Conservation (phyloP, 2,797 vertebrate species). For the Smutsia temminckii region DNA sequence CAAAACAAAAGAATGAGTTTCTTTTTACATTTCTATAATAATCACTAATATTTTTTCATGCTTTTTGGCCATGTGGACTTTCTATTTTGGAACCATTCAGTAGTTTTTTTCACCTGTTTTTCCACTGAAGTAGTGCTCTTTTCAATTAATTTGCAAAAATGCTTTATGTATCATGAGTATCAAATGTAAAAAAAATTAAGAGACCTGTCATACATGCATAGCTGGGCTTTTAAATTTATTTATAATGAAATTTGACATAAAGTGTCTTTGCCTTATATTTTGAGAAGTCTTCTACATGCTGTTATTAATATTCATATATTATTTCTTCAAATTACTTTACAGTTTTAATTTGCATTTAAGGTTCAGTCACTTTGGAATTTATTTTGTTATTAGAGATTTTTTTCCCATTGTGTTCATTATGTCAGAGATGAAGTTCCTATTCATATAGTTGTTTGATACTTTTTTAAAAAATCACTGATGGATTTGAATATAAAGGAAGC, state of each 20-base stretch:
- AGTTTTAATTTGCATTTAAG: background rate
- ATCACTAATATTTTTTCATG: background rate
- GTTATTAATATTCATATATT: background rate
- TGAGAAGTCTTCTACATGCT: background rate
- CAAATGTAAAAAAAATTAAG: background rate
- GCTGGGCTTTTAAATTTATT: background rate
- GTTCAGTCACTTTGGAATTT: constrained; percentile 22
- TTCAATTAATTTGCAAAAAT: background rate
- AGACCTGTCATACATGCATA: background rate
- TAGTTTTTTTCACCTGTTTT: background rate
- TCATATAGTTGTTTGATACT: background rate
- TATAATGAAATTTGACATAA: background rate
- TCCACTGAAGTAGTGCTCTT: background rate
- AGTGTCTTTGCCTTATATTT: background rate
- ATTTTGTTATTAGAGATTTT: background rate
- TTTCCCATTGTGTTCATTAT: background rate
- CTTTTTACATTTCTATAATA: background rate
- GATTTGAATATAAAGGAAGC: background rate
- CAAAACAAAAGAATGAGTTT: background rate
- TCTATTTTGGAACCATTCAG: background rate
- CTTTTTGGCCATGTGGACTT: background rate
- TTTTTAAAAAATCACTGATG: background rate
- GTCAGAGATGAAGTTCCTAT: background rate
- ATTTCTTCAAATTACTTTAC: background rate
- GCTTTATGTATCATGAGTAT: background rate